These are phyloP conservation scores for Temnothorax rugatulus DNA, from an alignment of 2,888 invertebrate genomes.

Conservation along the genomic window DNA sequence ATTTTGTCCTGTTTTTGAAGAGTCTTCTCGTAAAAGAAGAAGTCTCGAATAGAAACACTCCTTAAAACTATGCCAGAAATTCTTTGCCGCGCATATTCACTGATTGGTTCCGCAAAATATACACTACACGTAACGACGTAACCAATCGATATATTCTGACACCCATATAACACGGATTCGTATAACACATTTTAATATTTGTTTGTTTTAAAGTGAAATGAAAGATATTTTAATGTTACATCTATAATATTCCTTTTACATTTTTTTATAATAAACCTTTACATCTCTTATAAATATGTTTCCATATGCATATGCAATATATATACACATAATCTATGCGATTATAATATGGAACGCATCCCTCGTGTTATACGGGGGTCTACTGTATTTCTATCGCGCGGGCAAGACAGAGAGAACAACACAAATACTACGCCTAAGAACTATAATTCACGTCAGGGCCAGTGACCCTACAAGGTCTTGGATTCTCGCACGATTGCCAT, in stretches of 20 bases:
- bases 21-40: not conserved
- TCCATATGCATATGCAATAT: too few species aligned
- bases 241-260: too few species aligned
- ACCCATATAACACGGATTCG: too few species aligned
- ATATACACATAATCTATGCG: too few species aligned
- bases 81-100: not conserved
- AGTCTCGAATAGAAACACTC: not conserved
- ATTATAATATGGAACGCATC: too few species aligned
- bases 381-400: not conserved
- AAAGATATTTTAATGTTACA: too few species aligned
- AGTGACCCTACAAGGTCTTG: slow-evolving; percentile 76
- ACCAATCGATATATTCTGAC: not conserved
- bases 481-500: slow-evolving; percentile 65
- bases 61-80: not conserved
- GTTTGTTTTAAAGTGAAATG: too few species aligned
- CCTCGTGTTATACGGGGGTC: too few species aligned
- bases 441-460: slow-evolving; percentile 69
- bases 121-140: not conserved
- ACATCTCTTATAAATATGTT: too few species aligned
- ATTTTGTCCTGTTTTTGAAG: not conserved
- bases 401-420: slow-evolving; percentile 19
- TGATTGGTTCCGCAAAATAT: not conserved
- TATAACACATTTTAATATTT: too few species aligned
- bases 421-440: slow-evolving; percentile 39
- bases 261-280: too few species aligned